phyloP scores from a whole-genome alignment of 2,797 vertebrate genomes.

The Peromyscus aztecus region DNA sequence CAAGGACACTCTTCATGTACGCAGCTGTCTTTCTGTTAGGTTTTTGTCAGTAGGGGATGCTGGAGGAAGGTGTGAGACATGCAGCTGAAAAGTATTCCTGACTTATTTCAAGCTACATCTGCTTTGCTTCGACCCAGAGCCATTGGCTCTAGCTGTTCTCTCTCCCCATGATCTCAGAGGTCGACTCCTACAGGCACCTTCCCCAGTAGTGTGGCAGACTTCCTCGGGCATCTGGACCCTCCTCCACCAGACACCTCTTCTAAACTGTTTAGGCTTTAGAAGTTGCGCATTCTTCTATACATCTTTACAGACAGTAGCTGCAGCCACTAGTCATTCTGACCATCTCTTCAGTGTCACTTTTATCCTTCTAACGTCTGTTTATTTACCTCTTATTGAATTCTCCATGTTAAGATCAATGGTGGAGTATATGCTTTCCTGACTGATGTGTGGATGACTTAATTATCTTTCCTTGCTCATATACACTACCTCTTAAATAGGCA shows the following conservation, averaged over 20 bases:
- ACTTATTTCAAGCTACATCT: not conserved
- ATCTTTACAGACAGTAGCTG: not conserved
- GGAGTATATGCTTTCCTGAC: not conserved
- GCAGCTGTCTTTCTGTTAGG: not conserved
- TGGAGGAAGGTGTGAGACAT: not conserved
- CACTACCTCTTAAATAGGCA: not conserved
- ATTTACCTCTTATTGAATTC: not conserved
- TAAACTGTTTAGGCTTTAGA: not conserved
- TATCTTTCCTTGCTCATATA: not conserved
- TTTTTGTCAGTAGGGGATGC: not conserved
- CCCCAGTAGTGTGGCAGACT: not conserved
- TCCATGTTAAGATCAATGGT: not conserved
- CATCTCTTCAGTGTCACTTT: not conserved
- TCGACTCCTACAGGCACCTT: not conserved
- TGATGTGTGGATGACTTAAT: not conserved
- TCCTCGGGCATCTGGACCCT: not conserved
- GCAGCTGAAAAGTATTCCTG: not conserved
- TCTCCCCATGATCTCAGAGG: not conserved
- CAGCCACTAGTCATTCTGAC: not conserved
- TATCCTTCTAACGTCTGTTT: not conserved
- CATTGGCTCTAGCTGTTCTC: not conserved
- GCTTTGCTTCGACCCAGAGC: not conserved
- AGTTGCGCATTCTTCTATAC: not conserved
- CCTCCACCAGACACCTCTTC: not conserved
- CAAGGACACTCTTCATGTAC: not conserved